Conservation (phyloP, 1,140 invertebrate species). For the Drosophila leontia region DNA sequence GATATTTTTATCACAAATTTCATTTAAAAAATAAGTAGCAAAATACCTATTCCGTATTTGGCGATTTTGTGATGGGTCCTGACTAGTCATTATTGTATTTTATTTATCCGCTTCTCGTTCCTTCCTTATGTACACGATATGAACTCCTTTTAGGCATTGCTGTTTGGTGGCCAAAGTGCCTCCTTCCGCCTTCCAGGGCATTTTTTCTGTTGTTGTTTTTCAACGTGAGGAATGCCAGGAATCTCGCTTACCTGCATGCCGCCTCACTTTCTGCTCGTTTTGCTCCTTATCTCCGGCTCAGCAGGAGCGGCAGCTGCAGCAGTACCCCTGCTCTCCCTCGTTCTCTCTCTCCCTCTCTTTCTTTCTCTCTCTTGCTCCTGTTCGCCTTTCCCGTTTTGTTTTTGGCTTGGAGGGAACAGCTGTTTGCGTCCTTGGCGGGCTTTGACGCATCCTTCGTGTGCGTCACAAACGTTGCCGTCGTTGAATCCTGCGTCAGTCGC, state of each 20-base stretch:
- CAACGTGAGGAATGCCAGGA: slow-evolving; percentile 14
- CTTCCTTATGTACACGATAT: not conserved
- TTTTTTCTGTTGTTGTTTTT: slow-evolving; percentile 1
- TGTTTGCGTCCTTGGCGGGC: slow-evolving; percentile 45
- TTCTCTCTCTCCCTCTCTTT: not conserved
- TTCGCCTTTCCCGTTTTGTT: not conserved
- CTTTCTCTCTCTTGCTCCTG: slow-evolving; percentile 3
- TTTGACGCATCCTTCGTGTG: slow-evolving; percentile 35
- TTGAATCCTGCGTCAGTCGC: slow-evolving; percentile 42
- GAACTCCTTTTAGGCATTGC: not conserved
- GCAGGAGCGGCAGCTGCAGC: slow-evolving; percentile 29
- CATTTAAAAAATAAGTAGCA: not conserved
- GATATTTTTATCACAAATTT: not conserved
- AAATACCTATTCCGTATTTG: not conserved
- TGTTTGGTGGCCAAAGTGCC: not conserved
- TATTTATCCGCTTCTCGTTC: not conserved
- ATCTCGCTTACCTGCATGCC: slow-evolving; percentile 39
- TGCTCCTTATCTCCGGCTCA: slow-evolving; percentile 7
- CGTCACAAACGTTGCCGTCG: slow-evolving; percentile 6
- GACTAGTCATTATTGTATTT: not conserved
- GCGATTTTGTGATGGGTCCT: not conserved
- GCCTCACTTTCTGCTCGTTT: slow-evolving; percentile 1
- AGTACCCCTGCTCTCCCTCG: slow-evolving; percentile 11
- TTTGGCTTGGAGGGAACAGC: slow-evolving; percentile 27
- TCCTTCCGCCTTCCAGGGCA: slow-evolving; percentile 23